Evolutionary conservation across 2,888 invertebrate species (phyloP), one percentile per base, ranked within the genome.

Genomic region (Drosophila infuscata): DNA sequence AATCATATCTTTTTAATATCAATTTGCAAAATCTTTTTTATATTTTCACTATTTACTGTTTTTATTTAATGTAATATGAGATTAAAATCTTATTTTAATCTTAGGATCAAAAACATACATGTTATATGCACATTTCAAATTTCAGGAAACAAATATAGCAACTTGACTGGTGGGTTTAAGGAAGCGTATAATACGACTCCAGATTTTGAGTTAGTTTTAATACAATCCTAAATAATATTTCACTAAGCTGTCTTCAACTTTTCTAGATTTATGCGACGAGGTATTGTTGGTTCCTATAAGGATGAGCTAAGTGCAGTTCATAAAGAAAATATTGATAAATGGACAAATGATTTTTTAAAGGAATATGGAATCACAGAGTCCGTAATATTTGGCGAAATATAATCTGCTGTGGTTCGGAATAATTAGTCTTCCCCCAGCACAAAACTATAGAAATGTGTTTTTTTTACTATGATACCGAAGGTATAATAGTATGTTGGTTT

Each of bases 181-280:
- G 0, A 5, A 15, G 1, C 0, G 2, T 1, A 0, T 11, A 15
- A n/a, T 0, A 7, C 33, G 3, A n/a, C 25, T 0, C n/a, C 17
- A 3, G 35, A 61, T 4, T 76, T 70, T 67, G 35, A 75, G 71
- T 74, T 36, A 57, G 72, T 56, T 11, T 12, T 9, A 2, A 12
- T 7, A 3, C 5, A 6, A 57, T 51, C 32, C 1, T 7, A 0
- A 4, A 15, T 33, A 4, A 12, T 35, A 3, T 35, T 48, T 15
- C 17, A 20, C 17, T 12, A 43, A 49, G 12, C 20, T 12, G 30
- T 20, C 6, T n/a, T 29, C 12, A 12, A 3, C 12, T 36, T 25
- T 48, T 51, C 3, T 30, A 83, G 83, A 58, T 82, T 86, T 41
- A 81, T 82, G 81, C 58, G 82, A 12, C 79, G 79, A 12, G 82